Conservation (phyloP, 2,797 vertebrate genomes). For the Moxostoma hubbsi region DNA sequence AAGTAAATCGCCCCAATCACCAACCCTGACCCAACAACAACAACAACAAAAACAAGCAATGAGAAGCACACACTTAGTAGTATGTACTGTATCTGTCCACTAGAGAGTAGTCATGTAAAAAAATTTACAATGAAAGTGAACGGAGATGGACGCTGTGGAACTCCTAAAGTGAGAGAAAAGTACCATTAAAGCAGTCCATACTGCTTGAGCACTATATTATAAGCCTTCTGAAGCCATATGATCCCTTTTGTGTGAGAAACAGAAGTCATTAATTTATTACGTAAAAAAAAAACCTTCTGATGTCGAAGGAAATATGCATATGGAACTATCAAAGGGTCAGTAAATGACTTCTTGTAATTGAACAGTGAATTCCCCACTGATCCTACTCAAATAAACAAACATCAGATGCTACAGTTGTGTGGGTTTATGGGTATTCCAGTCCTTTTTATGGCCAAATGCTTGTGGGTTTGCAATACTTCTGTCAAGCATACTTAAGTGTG, state of each 20-base stretch:
- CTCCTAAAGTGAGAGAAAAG: background rate
- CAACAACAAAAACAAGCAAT: background rate
- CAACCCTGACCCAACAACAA: too few relatives aligned
- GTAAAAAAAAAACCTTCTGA: too few relatives aligned
- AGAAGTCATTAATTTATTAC: too few relatives aligned
- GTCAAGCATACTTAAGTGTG: background rate
- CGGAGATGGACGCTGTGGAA: background rate
- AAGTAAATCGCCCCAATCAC: too few relatives aligned
- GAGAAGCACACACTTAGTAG: background rate
- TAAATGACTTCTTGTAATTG: conserved; percentile 12
- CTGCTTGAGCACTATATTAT: background rate
- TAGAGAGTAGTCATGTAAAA: conserved; percentile 12
- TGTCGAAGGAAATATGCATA: too few relatives aligned
- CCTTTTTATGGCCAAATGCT: background rate
- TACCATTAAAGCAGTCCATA: background rate
- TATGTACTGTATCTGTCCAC: background rate
- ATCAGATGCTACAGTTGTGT: conserved; percentile 4
- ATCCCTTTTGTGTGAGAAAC: too few relatives aligned
- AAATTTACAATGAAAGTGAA: background rate
- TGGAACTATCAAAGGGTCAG: too few relatives aligned
- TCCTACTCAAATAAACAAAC: conserved; percentile 5
- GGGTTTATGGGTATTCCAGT: conserved; percentile 7
- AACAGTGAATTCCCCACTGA: conserved; percentile 16
- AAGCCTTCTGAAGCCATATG: background rate
- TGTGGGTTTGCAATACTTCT: background rate